Base-by-base conservation (phyloP, 2,888 invertebrate species). In the Patella pellucida region DNA sequence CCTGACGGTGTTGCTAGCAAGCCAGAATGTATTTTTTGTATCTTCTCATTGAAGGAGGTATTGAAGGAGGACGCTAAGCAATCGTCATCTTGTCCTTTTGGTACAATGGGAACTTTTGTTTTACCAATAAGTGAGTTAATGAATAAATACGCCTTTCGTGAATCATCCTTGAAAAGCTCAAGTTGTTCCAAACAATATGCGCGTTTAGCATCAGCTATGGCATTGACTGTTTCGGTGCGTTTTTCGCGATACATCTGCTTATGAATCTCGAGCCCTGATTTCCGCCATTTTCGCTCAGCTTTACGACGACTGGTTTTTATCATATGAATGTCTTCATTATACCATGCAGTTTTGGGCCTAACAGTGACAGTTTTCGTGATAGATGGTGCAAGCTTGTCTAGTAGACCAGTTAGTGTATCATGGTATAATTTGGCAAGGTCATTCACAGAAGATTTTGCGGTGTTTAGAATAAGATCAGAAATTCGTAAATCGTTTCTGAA, bases 211-310 rank as follows among this genome's bases (percentile, higher is more conserved):
- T 23, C 69, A 12, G 41, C 7, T 23, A 69, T 69, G 23, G 50
- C 27, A n/a, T 23, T 69, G 27, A n/a, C 50, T 0, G 50, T 16
- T 27, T 19, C 50, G 27, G 27, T 69, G n/a, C 69, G 23, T n/a
- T 31, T 50, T 16, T 19, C n/a, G n/a, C 41, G n/a, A 50, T 69
- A 69, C 7, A 69, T n/a, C 41, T 69, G 69, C 41, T 7, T 12
- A 12, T 69, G 69, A 69, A 69, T 31, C 41, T 69, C 41, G 27
- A 69, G 69, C 4, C 19, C 27, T 19, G 69, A 19, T 69, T 50
- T n/a, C 50, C 69, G n/a, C 69, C 69, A 69, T 69, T 3, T 31
- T 31, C 69, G 23, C 41, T 69, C 69, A 41, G 69, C 69, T 27
- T 11, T 19, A 16, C 69, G 69, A 12, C 69, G 27, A 16, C 50